A percentile compares a stretch with the other conserved stretches of the same genome.
Evolutionary conservation across 1,140 invertebrate genomes (phyloP).

Genomic region (Ceratosolen fusciceps): DNA sequence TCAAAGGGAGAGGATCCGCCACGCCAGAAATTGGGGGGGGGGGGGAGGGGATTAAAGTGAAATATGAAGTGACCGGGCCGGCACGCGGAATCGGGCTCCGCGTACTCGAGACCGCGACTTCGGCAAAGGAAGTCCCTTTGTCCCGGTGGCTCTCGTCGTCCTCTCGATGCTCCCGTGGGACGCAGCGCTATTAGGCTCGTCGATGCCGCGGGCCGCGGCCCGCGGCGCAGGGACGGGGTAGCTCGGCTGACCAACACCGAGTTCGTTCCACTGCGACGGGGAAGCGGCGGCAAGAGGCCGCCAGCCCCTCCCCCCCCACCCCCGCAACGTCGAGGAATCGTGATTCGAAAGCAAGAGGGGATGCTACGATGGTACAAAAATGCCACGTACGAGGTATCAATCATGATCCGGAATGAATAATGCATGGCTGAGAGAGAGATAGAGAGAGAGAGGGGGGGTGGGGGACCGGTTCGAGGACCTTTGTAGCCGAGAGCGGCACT

Average conservation of each 20-base stretch:
- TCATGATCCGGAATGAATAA: constrained; percentile 46
- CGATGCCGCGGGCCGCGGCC: no score
- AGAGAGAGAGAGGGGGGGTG: background rate
- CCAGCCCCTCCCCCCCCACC: no score
- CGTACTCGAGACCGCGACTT: background rate
- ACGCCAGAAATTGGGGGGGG: no score
- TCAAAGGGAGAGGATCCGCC: constrained; percentile 18
- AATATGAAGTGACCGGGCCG: constrained; percentile 44
- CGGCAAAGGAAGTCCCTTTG: background rate
- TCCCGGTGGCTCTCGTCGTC: background rate
- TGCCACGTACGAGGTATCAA: constrained; percentile 42
- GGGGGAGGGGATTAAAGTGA: constrained; percentile 42
- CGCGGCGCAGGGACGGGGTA: no score
- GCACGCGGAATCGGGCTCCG: background rate
- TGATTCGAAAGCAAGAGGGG: constrained; percentile 39
- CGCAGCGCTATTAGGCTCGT: no score
- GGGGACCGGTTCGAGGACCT: no score
- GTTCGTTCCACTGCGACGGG: constrained; percentile 24
- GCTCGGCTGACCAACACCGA: constrained; percentile 20
- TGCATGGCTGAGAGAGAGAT: background rate
- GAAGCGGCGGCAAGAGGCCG: no score
- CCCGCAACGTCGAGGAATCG: constrained; percentile 32
- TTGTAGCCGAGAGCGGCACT: constrained; percentile 1
- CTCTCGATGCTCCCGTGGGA: no score
- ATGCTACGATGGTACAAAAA: constrained; percentile 3